Conservation (phyloP, 2,113 vertebrate species). For the Microtus pennsylvanicus region DNA sequence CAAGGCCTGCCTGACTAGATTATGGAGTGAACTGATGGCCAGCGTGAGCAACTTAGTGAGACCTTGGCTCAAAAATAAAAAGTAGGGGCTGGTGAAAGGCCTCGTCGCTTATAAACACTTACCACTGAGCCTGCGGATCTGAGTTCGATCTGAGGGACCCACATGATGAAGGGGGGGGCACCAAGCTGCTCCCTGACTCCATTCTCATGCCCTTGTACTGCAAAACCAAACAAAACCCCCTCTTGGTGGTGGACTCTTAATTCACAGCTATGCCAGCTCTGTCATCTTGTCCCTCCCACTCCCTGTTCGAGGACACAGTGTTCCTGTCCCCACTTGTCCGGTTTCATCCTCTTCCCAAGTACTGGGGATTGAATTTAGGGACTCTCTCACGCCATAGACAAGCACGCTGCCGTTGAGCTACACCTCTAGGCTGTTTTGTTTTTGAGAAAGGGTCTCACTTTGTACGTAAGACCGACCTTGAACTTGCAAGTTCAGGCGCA, state of each 20-base stretch:
- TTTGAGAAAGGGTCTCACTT: not conserved
- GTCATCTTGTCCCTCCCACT: not conserved
- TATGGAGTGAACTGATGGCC: not conserved
- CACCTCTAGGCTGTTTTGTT: not conserved
- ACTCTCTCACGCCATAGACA: too few relatives aligned
- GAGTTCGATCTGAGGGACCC: not conserved
- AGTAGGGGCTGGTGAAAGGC: not conserved
- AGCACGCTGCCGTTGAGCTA: not conserved
- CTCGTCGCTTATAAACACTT: not conserved
- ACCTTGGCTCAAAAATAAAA: not conserved
- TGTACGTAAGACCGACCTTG: not conserved
- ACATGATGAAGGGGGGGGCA: not conserved
- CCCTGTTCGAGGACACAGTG: too few relatives aligned
- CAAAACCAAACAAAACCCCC: not conserved
- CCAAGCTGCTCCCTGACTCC: not conserved
- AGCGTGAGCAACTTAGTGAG: not conserved
- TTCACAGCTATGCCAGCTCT: not conserved
- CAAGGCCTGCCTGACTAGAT: not conserved
- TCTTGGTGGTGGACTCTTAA: not conserved
- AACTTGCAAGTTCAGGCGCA: not conserved
- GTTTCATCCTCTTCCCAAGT: too few relatives aligned
- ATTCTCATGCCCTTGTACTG: not conserved
- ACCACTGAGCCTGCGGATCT: not conserved
- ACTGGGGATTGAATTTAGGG: not conserved
- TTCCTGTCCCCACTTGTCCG: too few relatives aligned